phyloP scores from a whole-genome alignment of 2,888 invertebrate genomes.

The Arrhopalites spinosus region DNA sequence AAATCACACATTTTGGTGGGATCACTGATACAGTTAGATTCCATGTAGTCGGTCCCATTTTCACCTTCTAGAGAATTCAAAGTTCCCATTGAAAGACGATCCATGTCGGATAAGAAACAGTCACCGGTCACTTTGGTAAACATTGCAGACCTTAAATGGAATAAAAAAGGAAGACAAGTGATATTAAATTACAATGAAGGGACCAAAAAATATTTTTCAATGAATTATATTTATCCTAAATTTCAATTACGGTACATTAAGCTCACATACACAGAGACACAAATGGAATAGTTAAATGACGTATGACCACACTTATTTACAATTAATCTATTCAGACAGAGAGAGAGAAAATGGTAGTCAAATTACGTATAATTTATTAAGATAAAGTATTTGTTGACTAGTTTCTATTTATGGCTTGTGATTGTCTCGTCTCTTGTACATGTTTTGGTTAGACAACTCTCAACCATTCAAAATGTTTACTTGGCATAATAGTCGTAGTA shows the following conservation, averaged over 20 bases:
- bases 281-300: too few relatives aligned
- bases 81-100: constrained; percentile 83
- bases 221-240: not conserved
- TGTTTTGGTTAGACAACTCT: too few relatives aligned
- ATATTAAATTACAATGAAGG: constrained; percentile 19
- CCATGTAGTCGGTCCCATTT: constrained; percentile 74
- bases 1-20: constrained; percentile 94
- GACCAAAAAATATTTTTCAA: not conserved
- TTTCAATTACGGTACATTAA: constrained; percentile 13
- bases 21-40: constrained; percentile 91
- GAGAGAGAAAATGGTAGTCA: too few relatives aligned
- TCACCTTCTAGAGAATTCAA: constrained; percentile 74
- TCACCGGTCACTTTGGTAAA: constrained; percentile 83
- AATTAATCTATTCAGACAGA: too few relatives aligned
- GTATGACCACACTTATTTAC: too few relatives aligned
- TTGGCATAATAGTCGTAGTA: too few relatives aligned
- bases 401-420: too few relatives aligned
- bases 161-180: constrained; percentile 19
- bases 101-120: constrained; percentile 89
- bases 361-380: too few relatives aligned
- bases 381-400: too few relatives aligned
- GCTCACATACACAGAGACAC: not conserved
- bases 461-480: too few relatives aligned
- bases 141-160: constrained; percentile 78
- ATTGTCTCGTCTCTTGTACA: too few relatives aligned